phyloP scores from a whole-genome alignment of 2,888 invertebrate genomes.

The Machimus atricapillus region DNA sequence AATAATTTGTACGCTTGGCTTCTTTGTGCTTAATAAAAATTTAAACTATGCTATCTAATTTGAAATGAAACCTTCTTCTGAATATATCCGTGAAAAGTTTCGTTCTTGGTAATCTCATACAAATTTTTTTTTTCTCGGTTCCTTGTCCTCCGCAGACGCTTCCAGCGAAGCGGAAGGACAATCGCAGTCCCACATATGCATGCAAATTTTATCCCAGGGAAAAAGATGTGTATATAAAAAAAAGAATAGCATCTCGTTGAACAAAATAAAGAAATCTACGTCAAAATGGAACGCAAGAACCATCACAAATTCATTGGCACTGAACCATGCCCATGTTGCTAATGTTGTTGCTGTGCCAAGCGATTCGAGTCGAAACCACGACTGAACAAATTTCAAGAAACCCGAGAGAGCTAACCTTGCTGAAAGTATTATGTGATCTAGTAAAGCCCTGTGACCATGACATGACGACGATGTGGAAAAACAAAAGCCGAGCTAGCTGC shows the following conservation, averaged over 20 bases:
- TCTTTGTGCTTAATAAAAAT: background rate
- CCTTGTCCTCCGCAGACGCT: background rate
- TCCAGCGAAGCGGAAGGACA: background rate
- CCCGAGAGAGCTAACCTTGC: slow-evolving; percentile 42
- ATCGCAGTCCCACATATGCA: background rate
- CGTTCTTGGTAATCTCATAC: background rate
- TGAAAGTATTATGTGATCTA: slow-evolving; percentile 46
- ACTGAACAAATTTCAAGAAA: slow-evolving; percentile 32
- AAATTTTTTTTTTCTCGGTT: background rate
- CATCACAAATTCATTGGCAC: slow-evolving; percentile 32
- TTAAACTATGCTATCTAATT: background rate
- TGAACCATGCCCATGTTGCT: background rate
- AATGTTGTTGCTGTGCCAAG: background rate
- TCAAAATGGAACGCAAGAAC: slow-evolving; percentile 24
- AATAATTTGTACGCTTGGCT: background rate
- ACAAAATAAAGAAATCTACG: background rate
- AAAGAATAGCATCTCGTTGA: background rate
- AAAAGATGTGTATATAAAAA: background rate
- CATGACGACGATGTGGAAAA: background rate
- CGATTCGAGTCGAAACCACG: slow-evolving; percentile 1
- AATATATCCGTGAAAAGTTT: background rate
- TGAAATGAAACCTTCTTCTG: background rate
- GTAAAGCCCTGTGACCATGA: slow-evolving; percentile 41
- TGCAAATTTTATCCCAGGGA: background rate
- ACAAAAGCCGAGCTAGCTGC: background rate